phyloP scores from a whole-genome alignment of 2,888 invertebrate genomes.

The Noctua fimbriata region DNA sequence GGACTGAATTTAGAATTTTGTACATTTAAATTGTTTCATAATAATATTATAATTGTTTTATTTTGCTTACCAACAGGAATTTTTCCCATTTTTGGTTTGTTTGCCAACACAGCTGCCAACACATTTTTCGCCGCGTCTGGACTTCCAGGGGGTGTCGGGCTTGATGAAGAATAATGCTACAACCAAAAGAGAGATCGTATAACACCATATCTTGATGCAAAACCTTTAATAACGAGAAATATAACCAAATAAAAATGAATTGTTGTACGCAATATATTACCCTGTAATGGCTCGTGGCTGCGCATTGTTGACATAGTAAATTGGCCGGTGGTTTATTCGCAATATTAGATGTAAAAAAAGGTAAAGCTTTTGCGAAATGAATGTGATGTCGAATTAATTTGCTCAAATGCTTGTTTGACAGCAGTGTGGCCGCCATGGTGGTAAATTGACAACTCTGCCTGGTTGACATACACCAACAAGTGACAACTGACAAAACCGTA shows the following conservation, averaged over 20 bases:
- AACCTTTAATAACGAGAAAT: slow-evolving; percentile 47
- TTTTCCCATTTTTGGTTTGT: slow-evolving; percentile 88
- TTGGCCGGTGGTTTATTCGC: slow-evolving; percentile 81
- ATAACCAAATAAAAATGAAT: slow-evolving; percentile 25
- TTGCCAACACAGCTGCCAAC: slow-evolving; percentile 87
- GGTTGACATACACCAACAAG: slow-evolving; percentile 7
- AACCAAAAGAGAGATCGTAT: slow-evolving; percentile 63
- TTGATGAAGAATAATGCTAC: slow-evolving; percentile 81
- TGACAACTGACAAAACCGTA: not conserved
- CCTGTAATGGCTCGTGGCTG: slow-evolving; percentile 80
- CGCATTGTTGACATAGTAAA: slow-evolving; percentile 81
- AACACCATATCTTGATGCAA: slow-evolving; percentile 20
- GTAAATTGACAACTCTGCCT: slow-evolving; percentile 67
- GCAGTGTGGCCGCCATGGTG: slow-evolving; percentile 86
- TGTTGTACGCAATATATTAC: slow-evolving; percentile 70
- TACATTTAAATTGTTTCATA: not conserved
- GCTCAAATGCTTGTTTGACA: slow-evolving; percentile 83
- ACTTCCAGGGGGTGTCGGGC: slow-evolving; percentile 73
- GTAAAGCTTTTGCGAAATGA: slow-evolving; percentile 78
- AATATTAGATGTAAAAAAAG: slow-evolving; percentile 73
- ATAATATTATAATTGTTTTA: not conserved
- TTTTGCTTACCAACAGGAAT: slow-evolving; percentile 86
- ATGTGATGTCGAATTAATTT: slow-evolving; percentile 82
- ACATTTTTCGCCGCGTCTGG: slow-evolving; percentile 87
- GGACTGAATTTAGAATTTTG: not conserved